Evolutionary conservation across 2,888 invertebrate species (phyloP).

Genomic region (Xestobium rufovillosum): DNA sequence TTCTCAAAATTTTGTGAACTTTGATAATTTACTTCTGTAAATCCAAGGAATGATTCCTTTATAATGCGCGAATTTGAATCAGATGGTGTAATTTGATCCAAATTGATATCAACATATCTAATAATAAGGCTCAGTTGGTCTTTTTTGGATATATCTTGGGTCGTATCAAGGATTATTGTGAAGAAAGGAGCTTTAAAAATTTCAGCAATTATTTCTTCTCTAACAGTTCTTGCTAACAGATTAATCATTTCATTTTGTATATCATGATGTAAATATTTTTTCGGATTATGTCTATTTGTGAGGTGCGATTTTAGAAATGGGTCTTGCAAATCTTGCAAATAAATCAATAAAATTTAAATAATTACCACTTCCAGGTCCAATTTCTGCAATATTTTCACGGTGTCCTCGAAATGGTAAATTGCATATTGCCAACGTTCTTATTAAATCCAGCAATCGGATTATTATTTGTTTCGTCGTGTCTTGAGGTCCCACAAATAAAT

Average conservation of each 20-base stretch:
- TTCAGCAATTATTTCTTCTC: constrained; percentile 5
- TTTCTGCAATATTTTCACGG: constrained; percentile 2
- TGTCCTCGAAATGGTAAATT: constrained; percentile 14
- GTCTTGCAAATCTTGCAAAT: neutral
- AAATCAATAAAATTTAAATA: too few relatives aligned
- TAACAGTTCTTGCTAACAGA: constrained; percentile 5
- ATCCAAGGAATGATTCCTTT: too few relatives aligned
- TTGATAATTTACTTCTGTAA: too few relatives aligned
- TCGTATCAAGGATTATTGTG: constrained; percentile 15
- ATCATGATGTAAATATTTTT: constrained; percentile 8
- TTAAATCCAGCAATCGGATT: constrained; percentile 12
- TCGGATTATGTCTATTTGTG: too few relatives aligned
- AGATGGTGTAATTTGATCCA: too few relatives aligned
- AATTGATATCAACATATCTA: too few relatives aligned
- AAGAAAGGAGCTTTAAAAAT: constrained; percentile 11
- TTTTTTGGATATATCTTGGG: constrained; percentile 14
- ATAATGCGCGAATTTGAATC: too few relatives aligned
- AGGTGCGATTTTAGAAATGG: too few relatives aligned
- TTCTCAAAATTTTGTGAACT: too few relatives aligned
- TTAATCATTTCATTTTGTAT: constrained; percentile 13
- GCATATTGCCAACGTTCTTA: constrained; percentile 10
- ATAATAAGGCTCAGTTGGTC: constrained; percentile 14
- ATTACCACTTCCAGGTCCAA: too few relatives aligned
- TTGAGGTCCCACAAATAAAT: constrained; percentile 5
- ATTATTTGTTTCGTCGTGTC: constrained; percentile 12